These are phyloP conservation scores for Metopia argyrocephala DNA, from an alignment of 2,888 invertebrate genomes.

Conservation along the genomic window DNA sequence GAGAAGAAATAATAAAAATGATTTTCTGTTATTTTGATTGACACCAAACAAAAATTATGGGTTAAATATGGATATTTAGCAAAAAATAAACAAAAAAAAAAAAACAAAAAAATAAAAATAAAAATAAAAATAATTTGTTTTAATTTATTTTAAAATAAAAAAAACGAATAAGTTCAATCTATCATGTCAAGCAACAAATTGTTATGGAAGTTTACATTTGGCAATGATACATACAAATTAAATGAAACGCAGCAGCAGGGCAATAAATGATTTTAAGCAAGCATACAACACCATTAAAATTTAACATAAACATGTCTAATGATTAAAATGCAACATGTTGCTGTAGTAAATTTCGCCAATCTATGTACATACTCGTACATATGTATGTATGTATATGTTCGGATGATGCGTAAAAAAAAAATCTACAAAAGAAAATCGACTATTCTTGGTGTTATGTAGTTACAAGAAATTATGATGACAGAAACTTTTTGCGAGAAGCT, in stretches of 20 bases:
- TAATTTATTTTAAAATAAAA: slow-evolving; percentile 17
- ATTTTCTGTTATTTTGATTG: slow-evolving; percentile 35
- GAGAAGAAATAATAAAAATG: slow-evolving; percentile 11
- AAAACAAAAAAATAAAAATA: slow-evolving; percentile 4
- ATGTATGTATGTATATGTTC: no score
- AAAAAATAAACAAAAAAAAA: neutral
- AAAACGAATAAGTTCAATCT: slow-evolving; percentile 38
- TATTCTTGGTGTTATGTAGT: no score
- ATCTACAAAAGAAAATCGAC: no score
- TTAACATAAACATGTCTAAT: neutral
- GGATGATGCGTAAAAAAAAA: no score
- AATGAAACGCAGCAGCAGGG: no score
- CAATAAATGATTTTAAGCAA: no score
- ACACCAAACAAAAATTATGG: slow-evolving; percentile 42
- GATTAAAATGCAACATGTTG: neutral
- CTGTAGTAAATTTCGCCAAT: no score
- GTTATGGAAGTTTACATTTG: neutral
- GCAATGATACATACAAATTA: neutral
- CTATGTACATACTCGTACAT: no score
- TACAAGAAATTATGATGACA: no score
- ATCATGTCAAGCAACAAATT: slow-evolving; percentile 37
- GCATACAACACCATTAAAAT: no score
- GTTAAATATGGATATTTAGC: slow-evolving; percentile 40
- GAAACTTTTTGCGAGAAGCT: no score
- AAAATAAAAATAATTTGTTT: slow-evolving; percentile 5